Conservation (phyloP, 92 coral and sea anemone genomes). For the Palythoa heliodiscus region DNA sequence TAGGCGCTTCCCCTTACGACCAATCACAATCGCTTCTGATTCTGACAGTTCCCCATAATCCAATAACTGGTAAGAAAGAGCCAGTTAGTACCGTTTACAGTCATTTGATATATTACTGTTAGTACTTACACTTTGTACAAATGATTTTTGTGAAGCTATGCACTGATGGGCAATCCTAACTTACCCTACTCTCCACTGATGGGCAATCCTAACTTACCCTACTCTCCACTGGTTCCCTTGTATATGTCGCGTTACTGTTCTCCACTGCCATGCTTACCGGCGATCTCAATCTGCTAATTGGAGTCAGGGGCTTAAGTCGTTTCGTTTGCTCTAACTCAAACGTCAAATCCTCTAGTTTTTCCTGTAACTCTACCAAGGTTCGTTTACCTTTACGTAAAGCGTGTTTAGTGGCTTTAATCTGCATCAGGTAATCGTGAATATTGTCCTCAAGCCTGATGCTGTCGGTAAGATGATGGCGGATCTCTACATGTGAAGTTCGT, state of each 20-base stretch:
- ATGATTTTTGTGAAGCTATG: background rate
- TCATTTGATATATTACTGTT: background rate
- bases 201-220: conserved; percentile 17
- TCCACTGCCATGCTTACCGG: background rate
- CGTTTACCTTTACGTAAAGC: conserved; percentile 67
- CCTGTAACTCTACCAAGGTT: conserved; percentile 64
- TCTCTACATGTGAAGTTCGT: conserved; percentile 76
- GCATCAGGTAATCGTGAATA: conserved; percentile 77
- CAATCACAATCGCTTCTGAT: conserved; percentile 76
- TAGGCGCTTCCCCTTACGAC: conserved; percentile 81
- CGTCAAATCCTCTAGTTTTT: conserved; percentile 65
- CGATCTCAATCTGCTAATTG: conserved; percentile 42
- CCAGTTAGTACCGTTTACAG: too few species aligned
- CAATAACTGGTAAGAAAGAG: conserved; percentile 55
- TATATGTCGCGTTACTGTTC: background rate
- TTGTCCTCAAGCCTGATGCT: conserved; percentile 73
- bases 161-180: background rate
- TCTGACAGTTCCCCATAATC: conserved; percentile 80
- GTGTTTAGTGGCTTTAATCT: conserved; percentile 72
- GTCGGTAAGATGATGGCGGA: conserved; percentile 79
- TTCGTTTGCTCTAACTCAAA: conserved; percentile 73
- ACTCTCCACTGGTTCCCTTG: background rate
- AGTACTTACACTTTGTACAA: background rate
- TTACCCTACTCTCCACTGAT: conserved; percentile 23
- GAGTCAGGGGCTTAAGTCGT: conserved; percentile 73